These are phyloP conservation scores for Himalopsyche japonica DNA, from an alignment of 2,888 invertebrate species.

Conservation along the genomic window DNA sequence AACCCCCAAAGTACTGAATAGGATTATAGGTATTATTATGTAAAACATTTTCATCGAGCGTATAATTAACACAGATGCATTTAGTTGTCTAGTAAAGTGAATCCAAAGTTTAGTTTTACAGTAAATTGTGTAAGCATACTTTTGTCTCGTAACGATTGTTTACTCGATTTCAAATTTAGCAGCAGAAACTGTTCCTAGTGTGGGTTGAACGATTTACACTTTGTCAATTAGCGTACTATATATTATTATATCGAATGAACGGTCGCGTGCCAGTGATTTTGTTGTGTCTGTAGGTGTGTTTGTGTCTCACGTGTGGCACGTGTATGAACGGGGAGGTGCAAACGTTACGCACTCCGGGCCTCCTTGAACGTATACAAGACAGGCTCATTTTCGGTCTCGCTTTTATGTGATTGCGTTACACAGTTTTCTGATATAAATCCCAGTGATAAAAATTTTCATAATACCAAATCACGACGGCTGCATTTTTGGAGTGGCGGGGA, in stretches of 20 bases:
- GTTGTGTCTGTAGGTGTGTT: constrained; percentile 8
- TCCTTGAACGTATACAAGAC: background rate
- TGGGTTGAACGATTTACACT: constrained; percentile 57
- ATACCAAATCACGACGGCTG: background rate
- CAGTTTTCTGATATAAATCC: background rate
- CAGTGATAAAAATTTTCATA: background rate
- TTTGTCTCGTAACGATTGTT: constrained; percentile 42
- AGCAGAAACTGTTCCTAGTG: constrained; percentile 64
- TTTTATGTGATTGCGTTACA: too few relatives aligned
- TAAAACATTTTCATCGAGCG: constrained; percentile 25
- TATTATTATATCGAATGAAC: constrained; percentile 33
- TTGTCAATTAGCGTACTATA: constrained; percentile 63
- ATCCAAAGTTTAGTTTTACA: constrained; percentile 60
- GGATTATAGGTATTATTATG: constrained; percentile 50
- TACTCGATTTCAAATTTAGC: constrained; percentile 54
- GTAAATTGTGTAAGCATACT: constrained; percentile 37
- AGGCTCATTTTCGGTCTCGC: too few relatives aligned
- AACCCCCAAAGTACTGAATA: constrained; percentile 59
- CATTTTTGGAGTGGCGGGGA: background rate
- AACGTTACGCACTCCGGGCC: background rate
- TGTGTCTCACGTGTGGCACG: background rate
- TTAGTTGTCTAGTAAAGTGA: constrained; percentile 59
- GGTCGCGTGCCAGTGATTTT: background rate
- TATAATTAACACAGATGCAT: constrained; percentile 48
- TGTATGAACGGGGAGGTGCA: background rate